Percentiles rank a stretch among this genome's conserved stretches.
These are phyloP conservation scores for Phylloscopus trochiloides DNA, from an alignment of 2,113 vertebrate genomes.

Conservation along the genomic window DNA sequence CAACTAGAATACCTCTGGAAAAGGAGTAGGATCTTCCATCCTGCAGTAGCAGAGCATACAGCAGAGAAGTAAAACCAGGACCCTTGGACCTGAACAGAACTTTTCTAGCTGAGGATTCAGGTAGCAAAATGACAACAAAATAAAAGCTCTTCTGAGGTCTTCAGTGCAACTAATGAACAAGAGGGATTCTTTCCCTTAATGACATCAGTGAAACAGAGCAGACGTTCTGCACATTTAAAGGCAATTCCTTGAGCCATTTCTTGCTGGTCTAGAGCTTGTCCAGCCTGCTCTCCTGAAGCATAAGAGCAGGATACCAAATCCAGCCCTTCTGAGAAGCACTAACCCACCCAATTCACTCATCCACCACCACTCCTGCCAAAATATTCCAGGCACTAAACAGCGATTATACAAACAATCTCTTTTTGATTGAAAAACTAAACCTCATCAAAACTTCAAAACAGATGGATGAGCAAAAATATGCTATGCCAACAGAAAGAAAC, in stretches of 20 bases:
- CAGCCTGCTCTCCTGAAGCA: background rate
- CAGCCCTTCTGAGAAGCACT: background rate
- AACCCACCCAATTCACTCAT: background rate
- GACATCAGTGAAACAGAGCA: background rate
- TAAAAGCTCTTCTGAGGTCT: background rate
- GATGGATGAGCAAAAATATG: constrained; percentile 56
- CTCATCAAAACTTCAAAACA: constrained; percentile 62
- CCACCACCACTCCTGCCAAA: background rate
- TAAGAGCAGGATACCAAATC: background rate
- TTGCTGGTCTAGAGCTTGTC: background rate
- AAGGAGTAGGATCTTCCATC: background rate
- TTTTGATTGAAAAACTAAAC: constrained; percentile 50
- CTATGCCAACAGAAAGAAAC: constrained; percentile 50
- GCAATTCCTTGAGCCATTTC: background rate
- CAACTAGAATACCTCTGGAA: background rate
- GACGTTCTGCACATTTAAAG: background rate
- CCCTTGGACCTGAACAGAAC: background rate
- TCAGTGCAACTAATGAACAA: background rate
- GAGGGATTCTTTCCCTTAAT: background rate
- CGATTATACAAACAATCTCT: constrained; percentile 39
- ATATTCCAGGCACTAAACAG: constrained; percentile 22
- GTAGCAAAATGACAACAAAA: background rate
- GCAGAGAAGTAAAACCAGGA: background rate
- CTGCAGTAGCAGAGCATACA: background rate
- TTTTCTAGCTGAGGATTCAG: background rate